A percentile compares a stretch with the other conserved stretches of the same genome.
phyloP scores from a whole-genome alignment of 64 coral and sea anemone species.

The Platygyra sinensis region DNA sequence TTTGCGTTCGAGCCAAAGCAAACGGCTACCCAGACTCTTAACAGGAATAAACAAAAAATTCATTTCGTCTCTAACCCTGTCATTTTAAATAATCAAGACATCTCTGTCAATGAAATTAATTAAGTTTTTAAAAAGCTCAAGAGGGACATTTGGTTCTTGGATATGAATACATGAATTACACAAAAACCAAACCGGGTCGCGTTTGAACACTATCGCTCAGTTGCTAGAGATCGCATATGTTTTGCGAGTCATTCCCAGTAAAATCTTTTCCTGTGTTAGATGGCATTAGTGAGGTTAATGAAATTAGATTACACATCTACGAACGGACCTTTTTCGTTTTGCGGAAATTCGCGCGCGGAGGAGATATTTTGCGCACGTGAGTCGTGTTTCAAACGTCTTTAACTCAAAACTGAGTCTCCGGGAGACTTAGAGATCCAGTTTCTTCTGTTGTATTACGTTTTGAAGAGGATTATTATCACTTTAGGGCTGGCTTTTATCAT shows the following conservation, averaged over 20 bases:
- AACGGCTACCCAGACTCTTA: background rate
- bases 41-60: conserved; percentile 8
- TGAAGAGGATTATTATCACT: background rate
- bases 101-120: conserved; percentile 18
- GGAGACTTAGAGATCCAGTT: background rate
- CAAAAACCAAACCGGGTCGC: background rate
- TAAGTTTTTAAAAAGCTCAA: conserved; percentile 14
- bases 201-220: background rate
- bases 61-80: background rate
- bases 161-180: background rate
- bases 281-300: background rate
- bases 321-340: background rate
- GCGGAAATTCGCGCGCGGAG: background rate
- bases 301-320: background rate
- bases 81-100: background rate
- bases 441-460: too few relatives aligned
- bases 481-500: background rate
- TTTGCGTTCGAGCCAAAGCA: background rate
- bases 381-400: background rate
- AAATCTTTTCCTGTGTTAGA: conserved; percentile 1
- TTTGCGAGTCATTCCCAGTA: background rate
- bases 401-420: too few relatives aligned
- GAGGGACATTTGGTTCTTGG: conserved; percentile 14
- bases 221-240: conserved; percentile 53
- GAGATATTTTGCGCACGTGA: background rate